Percentiles rank a stretch among this genome's conserved stretches.
phyloP scores from a whole-genome alignment of 2,888 invertebrate species.

The Ptychoptera contaminata region DNA sequence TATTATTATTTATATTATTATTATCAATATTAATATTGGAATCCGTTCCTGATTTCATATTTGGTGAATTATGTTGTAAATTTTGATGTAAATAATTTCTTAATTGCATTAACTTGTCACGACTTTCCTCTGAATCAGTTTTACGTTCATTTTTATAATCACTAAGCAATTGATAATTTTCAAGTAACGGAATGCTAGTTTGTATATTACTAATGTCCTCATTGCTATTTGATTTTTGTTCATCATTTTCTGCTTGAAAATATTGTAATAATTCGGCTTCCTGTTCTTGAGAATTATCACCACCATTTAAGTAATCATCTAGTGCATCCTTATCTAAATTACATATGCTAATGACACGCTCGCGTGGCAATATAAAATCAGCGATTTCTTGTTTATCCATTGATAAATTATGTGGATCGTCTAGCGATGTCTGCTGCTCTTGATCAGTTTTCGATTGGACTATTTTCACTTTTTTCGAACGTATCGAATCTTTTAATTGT shows the following conservation, averaged over 20 bases:
- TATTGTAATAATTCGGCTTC: slow-evolving; percentile 75
- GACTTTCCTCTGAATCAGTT: slow-evolving; percentile 19
- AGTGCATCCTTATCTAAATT: slow-evolving; percentile 66
- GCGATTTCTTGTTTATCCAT: slow-evolving; percentile 17
- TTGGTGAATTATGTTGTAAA: slow-evolving; percentile 8
- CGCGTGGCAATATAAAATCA: slow-evolving; percentile 40
- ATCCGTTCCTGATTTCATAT: too few species aligned
- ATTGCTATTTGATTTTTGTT: slow-evolving; percentile 19
- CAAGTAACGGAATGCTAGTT: slow-evolving; percentile 8
- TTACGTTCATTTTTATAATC: slow-evolving; percentile 8
- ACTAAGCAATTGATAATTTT: slow-evolving; percentile 11
- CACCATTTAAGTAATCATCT: slow-evolving; percentile 65
- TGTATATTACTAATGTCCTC: slow-evolving; percentile 11
- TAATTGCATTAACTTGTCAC: slow-evolving; percentile 55
- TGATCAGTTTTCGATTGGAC: too few species aligned
- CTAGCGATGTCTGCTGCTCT: too few species aligned
- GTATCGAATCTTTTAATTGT: too few species aligned
- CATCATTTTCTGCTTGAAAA: slow-evolving; percentile 38
- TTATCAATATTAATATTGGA: slow-evolving; percentile 9
- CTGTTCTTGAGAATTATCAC: slow-evolving; percentile 59
- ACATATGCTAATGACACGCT: slow-evolving; percentile 57
- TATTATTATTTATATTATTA: slow-evolving; percentile 12
- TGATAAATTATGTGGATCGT: too few species aligned
- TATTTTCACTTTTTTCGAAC: too few species aligned
- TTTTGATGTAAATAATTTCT: slow-evolving; percentile 32